Conservation (phyloP, 2,113 vertebrate genomes). For the Halichoeres trimaculatus region DNA sequence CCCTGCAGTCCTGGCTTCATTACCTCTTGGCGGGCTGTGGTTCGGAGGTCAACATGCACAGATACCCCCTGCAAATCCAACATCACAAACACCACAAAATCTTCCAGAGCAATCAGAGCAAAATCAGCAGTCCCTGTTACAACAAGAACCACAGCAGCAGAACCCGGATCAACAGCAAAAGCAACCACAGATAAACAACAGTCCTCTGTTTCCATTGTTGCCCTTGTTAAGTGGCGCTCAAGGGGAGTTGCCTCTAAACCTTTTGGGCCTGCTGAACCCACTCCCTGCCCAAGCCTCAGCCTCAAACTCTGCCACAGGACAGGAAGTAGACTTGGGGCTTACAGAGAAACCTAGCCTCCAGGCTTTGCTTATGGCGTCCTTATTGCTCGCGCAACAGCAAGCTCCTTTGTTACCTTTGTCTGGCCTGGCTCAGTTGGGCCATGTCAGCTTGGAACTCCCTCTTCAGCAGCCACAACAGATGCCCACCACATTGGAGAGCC, state of each 20-base stretch:
- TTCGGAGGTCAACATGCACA: slow-evolving; percentile 75
- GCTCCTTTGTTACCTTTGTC: slow-evolving; percentile 84
- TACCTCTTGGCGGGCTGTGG: slow-evolving; percentile 84
- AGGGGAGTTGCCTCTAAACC: slow-evolving; percentile 85
- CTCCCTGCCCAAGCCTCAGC: slow-evolving; percentile 58
- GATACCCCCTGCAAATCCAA: slow-evolving; percentile 46
- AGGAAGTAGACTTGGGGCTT: slow-evolving; percentile 73
- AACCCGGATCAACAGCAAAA: slow-evolving; percentile 75
- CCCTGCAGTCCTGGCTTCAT: slow-evolving; percentile 80
- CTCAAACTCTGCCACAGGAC: slow-evolving; percentile 55
- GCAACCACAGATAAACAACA: slow-evolving; percentile 71
- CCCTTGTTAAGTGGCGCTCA: slow-evolving; percentile 81
- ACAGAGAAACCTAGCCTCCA: slow-evolving; percentile 80
- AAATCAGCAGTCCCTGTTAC: slow-evolving; percentile 69
- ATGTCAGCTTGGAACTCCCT: slow-evolving; percentile 83
- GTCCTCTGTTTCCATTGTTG: slow-evolving; percentile 73
- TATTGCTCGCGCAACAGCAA: slow-evolving; percentile 84
- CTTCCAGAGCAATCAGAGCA: slow-evolving; percentile 74
- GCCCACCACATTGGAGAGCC: slow-evolving; percentile 78
- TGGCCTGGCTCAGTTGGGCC: slow-evolving; percentile 76
- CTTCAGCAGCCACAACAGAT: slow-evolving; percentile 82
- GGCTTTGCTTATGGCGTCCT: slow-evolving; percentile 84
- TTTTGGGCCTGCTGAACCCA: slow-evolving; percentile 80
- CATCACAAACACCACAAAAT: slow-evolving; percentile 60
- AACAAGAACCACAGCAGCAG: slow-evolving; percentile 77